Percentiles rank a stretch among this genome's conserved stretches.
phyloP scores from a whole-genome alignment of 2,888 invertebrate genomes.

The Drosophila peninsularis region DNA sequence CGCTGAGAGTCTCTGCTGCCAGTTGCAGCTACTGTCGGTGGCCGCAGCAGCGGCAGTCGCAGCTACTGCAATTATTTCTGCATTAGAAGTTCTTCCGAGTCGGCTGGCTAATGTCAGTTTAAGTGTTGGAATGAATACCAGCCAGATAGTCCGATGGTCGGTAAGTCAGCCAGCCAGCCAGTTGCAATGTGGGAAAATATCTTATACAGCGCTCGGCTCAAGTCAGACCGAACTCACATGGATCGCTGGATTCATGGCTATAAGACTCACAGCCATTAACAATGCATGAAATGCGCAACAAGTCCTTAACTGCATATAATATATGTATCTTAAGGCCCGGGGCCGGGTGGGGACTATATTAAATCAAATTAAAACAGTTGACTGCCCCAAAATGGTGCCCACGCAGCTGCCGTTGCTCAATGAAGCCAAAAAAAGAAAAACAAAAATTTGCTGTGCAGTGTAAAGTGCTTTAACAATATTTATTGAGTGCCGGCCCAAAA shows the following conservation, averaged over 20 bases:
- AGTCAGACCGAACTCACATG: slow-evolving; percentile 26
- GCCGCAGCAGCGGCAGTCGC: slow-evolving; percentile 41
- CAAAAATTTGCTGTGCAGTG: slow-evolving; percentile 6
- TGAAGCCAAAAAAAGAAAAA: slow-evolving; percentile 30
- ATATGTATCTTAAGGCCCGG: slow-evolving; percentile 22
- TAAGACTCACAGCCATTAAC: slow-evolving; percentile 41
- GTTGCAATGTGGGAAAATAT: slow-evolving; percentile 68
- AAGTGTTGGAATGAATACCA: slow-evolving; percentile 73
- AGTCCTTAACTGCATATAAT: slow-evolving; percentile 66
- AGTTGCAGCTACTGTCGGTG: slow-evolving; percentile 45
- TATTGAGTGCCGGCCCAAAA: slow-evolving; percentile 10
- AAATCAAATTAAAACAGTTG: slow-evolving; percentile 42
- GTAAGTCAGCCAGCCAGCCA: slow-evolving; percentile 14
- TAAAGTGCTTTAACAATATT: slow-evolving; percentile 19
- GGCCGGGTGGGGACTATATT: slow-evolving; percentile 8
- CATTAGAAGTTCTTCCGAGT: slow-evolving; percentile 67
- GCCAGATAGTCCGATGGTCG: slow-evolving; percentile 16
- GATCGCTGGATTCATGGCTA: slow-evolving; percentile 6
- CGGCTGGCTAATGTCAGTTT: slow-evolving; percentile 76
- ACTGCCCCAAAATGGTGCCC: slow-evolving; percentile 62
- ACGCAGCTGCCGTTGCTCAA: slow-evolving; percentile 57
- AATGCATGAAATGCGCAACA: slow-evolving; percentile 65
- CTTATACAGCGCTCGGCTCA: slow-evolving; percentile 21
- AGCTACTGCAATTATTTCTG: slow-evolving; percentile 77
- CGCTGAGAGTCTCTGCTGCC: slow-evolving; percentile 7